Conservation (phyloP, 2,113 vertebrate species). For the Pseudonaja textilis region DNA sequence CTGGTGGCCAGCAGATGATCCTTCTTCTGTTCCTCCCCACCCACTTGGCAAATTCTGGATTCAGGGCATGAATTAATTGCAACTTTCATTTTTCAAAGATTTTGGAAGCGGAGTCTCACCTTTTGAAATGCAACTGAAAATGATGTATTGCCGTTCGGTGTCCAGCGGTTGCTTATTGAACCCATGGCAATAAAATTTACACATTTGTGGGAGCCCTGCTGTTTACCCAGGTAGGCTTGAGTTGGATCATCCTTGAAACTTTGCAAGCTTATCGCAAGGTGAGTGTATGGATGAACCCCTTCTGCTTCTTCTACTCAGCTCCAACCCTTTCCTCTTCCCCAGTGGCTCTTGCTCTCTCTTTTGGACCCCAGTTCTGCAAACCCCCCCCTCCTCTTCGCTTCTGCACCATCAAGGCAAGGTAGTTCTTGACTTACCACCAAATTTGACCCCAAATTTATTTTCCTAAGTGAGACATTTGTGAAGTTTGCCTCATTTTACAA, state of each 20-base stretch:
- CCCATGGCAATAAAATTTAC: neutral
- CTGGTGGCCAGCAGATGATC: slow-evolving; percentile 42
- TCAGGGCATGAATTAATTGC: neutral
- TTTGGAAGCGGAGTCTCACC: neutral
- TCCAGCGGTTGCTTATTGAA: neutral
- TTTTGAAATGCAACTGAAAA: neutral
- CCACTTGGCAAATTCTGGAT: slow-evolving; percentile 30
- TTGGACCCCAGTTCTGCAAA: neutral
- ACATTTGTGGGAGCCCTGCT: neutral
- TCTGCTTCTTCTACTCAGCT: neutral
- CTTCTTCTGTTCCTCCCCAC: neutral
- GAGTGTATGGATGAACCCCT: neutral
- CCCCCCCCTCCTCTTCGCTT: neutral
- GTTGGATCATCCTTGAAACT: neutral
- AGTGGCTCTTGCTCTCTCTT: neutral
- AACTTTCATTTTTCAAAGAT: neutral
- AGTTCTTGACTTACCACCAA: neutral
- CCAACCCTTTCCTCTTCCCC: neutral
- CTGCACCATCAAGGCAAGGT: neutral
- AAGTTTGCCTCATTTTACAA: neutral
- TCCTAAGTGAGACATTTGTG: neutral
- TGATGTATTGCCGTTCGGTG: neutral
- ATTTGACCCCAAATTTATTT: neutral
- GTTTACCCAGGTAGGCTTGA: neutral
- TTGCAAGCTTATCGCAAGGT: neutral